A percentile compares a stretch with the other conserved stretches of the same genome.
These are phyloP conservation scores for Tupaia chinensis DNA, from an alignment of 2,113 vertebrate species.

Conservation along the genomic window DNA sequence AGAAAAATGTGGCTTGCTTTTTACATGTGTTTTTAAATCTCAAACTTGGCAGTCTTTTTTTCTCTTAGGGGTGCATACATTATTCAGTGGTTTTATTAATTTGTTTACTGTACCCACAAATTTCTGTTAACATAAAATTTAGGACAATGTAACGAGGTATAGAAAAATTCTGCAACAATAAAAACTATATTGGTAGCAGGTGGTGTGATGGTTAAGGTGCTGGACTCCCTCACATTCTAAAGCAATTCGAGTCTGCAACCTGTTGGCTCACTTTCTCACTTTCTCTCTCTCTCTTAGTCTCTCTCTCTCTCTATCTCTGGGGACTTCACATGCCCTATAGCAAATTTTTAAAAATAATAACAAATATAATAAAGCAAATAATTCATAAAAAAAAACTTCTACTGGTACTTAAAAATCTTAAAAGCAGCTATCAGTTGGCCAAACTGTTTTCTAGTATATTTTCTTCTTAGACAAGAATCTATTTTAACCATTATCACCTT, in stretches of 20 bases:
- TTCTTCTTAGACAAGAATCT: neutral
- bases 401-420: neutral
- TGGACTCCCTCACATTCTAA: no score
- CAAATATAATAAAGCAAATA: no score
- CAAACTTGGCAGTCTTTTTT: neutral
- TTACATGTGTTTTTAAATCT: neutral
- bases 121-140: constrained; percentile 46
- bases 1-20: constrained; percentile 36
- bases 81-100: neutral
- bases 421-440: neutral
- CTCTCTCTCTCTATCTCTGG: no score
- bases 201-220: no score
- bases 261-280: no score
- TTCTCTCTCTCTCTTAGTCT: no score
- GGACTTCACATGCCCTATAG: no score
- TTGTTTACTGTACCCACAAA: constrained; percentile 3
- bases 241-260: no score
- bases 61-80: neutral
- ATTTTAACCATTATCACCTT: neutral
- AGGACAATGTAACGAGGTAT: neutral
- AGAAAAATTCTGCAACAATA: neutral
- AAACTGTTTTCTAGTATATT: constrained; percentile 2
- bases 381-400: no score
- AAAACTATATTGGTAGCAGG: neutral
- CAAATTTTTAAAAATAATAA: no score